Evolutionary conservation across 1,140 invertebrate genomes (phyloP), one percentile per base, ranked within the genome.

Genomic region (Diorhabda sublineata): DNA sequence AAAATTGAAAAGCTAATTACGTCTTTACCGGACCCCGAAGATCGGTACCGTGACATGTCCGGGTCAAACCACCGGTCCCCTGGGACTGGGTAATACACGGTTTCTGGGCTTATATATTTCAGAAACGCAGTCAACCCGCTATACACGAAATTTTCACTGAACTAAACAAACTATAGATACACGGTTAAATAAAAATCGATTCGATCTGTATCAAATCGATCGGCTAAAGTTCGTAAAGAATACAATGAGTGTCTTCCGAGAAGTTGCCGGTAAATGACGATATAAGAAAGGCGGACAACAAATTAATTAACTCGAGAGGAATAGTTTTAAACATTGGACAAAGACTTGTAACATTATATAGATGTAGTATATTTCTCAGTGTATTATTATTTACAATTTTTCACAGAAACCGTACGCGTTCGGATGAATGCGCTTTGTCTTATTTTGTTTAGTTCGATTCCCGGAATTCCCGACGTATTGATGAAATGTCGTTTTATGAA

Each of bases 401-500:
- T 52, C 47, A 52, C 6, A 52, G 47, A 52, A 52, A 52, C 47
- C 47, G n/a, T 52, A 52, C n/a, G 26, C n/a, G 41, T 61, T 43
- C 59, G 42, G n/a, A 52, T n/a, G 47, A 8, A 8, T 52, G 47
- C 26, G 26, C 26, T 26, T 26, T 26, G 26, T 26, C 26, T 26
- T 26, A 26, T 26, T 26, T 26, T 61, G 59, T 61, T 41, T 11
- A 43, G 7, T 7, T 60, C 6, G 4, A 7, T 61, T 61, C 59
- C 59, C 26, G 59, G 59, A 61, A 61, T 42, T 42, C 41, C 59
- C 26, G 59, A 26, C 59, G 59, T 61, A 61, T 61, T 9, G 42
- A 26, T 26, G 26, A 26, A 26, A 26, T 26, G 26, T 26, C 26
- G 26, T 26, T 26, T 26, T 26, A 26, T 26, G 26, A 61, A 43